Evolutionary conservation across 2,113 vertebrate species (phyloP).

Genomic region (Syngnathoides biaculeatus): DNA sequence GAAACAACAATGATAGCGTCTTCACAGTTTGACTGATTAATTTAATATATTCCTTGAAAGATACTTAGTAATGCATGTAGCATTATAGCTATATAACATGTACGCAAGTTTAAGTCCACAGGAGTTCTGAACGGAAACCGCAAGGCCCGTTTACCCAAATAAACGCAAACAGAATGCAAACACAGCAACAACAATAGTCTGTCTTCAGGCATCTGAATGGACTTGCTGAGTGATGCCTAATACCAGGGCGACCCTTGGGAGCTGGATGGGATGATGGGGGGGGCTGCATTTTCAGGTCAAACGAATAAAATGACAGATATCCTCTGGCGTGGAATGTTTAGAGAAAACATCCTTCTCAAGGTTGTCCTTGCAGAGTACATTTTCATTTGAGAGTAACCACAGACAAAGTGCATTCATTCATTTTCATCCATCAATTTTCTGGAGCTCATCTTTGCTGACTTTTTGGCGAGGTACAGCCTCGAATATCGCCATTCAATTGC

Average conservation of each 20-base stretch:
- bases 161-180: constrained; percentile 27
- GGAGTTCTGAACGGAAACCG: neutral
- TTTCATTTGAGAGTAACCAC: too few relatives aligned
- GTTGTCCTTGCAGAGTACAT: neutral
- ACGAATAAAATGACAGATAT: constrained; percentile 58
- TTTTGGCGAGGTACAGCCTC: too few relatives aligned
- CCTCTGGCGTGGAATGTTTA: constrained; percentile 51
- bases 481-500: too few relatives aligned
- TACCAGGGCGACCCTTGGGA: constrained; percentile 56
- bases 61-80: neutral
- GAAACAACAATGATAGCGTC: neutral
- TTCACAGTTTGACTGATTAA: neutral
- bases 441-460: too few relatives aligned
- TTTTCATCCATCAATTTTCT: too few relatives aligned
- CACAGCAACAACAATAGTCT: constrained; percentile 52
- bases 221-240: constrained; percentile 39
- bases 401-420: too few relatives aligned
- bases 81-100: neutral
- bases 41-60: neutral
- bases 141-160: constrained; percentile 14
- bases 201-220: constrained; percentile 34
- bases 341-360: constrained; percentile 58
- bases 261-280: constrained; percentile 37
- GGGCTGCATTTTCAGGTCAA: constrained; percentile 62
- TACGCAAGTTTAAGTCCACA: neutral